Base-by-base conservation (phyloP, 2,888 invertebrate genomes). In the Maniola hyperantus region DNA sequence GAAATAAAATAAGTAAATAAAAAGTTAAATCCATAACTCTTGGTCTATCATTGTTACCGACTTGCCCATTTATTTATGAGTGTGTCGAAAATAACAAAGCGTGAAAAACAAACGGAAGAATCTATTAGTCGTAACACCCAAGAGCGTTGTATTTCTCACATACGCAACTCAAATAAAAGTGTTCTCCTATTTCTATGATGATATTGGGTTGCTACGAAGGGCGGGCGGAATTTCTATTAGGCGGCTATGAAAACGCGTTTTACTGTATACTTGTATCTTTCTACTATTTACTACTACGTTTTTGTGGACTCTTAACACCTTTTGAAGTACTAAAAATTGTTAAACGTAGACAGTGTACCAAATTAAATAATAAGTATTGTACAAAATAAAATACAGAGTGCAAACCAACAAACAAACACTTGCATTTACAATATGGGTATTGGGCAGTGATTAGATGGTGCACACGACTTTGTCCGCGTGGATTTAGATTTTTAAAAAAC, bases 181-280 rank as follows among this genome's bases (percentile, higher is more conserved):
- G 39, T 57, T 57, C 57, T 57, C 42, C 20, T 42, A 42, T 57
- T 57, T 57, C 57, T 42, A 20, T 42, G 57, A 42, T 57, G 57
- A 42, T 57, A 57, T 57, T 57, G 57, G 57, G 57, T 57, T 57
- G 18, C 39, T 20, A 6, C 4, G 36, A 11, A 15, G 39, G 11
- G 57, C 39, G 57, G 18, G 20, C 26, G 57, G 57, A 57, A 57
- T 57, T 57, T 57, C 57, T 42, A 57, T 57, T 57, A 57, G 57
- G 39, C 20, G 57, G 13, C 57, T 57, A 42, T 33, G n/a, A 34
- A 36, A 42, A n/a, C 55, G 8, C 6, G 55, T 55, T 55, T 20
- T 13, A 18, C 18, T 39, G 11, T 39, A 55, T 15, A 18, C 11
- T 36, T 36, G 54, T 53, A 20, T 53, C 6, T 33, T 53, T 51